Evolutionary conservation across 2,888 invertebrate genomes (phyloP), one percentile per base, ranked within the genome.

Genomic region (Rhamphomyia laevipes): DNA sequence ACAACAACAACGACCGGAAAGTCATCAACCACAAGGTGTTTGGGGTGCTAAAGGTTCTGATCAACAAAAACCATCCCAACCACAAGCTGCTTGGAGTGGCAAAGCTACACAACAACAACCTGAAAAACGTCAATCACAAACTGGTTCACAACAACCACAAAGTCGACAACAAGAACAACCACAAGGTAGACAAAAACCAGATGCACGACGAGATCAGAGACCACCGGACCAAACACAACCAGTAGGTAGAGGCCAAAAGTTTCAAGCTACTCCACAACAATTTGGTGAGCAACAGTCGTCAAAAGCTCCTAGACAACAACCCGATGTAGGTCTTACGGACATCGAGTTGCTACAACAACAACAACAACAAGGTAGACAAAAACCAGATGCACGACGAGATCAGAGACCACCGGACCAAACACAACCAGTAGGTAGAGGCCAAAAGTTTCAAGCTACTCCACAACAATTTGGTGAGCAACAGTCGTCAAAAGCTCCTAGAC

Each of bases 151-250:
- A 15, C 52, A 51, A 27, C 51, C 38, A 18, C 27, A 42, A 27
- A 44, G 49, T 16, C 42, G 37, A 15, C 53, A 27, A 23, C 33
- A 38, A n/a, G 51, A 50, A 13, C 47, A 46, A 27, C 41, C 50
- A 37, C 35, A 50, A 21, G 27, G n/a, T 16, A 48, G 46, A 2
- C 23, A 12, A 6, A 43, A 46, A 18, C 52, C 16, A 2, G 48
- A 16, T 7, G 40, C 35, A 1, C 50, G 47, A 37, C 48, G 53
- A 46, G 53, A 45, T 40, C 42, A 35, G n/a, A n/a, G n/a, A n/a
- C n/a, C n/a, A n/a, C n/a, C n/a, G n/a, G n/a, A n/a, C n/a, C n/a
- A n/a, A n/a, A n/a, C n/a, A 30, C 38, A 33, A 15, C 16, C 12
- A 11, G 16, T 37, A 43, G 17, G 31, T 30, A 45, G 38, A 18